phyloP scores from a whole-genome alignment of 1,140 invertebrate genomes.

The Ceratitis capitata region DNA sequence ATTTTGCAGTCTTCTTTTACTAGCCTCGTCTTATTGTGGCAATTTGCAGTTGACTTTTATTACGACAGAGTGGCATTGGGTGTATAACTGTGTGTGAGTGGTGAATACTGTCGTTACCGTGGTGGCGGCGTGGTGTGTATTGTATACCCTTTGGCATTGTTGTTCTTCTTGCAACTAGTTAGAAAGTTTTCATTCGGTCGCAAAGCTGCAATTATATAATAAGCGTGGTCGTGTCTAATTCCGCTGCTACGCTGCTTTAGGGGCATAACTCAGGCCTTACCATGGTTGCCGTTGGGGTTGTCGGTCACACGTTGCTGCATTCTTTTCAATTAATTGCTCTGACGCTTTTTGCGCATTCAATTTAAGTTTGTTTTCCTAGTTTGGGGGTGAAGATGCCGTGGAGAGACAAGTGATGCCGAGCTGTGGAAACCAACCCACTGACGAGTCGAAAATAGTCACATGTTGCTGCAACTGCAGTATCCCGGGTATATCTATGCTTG shows the following conservation, averaged over 20 bases:
- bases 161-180: no score
- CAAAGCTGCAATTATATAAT: constrained; percentile 8
- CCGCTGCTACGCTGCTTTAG: background rate
- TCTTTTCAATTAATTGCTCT: constrained; percentile 11
- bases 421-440: background rate
- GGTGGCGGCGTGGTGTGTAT: background rate
- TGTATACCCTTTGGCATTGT: background rate
- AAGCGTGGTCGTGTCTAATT: background rate
- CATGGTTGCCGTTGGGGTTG: background rate
- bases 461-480: no score
- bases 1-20: background rate
- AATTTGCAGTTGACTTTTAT: constrained; percentile 34
- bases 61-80: background rate
- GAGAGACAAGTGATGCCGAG: background rate
- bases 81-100: no score
- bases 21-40: constrained; percentile 14
- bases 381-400: background rate
- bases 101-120: no score
- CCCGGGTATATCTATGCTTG: no score
- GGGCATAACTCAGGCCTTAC: background rate
- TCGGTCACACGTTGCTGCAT: background rate
- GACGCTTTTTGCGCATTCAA: background rate
- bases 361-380: background rate
- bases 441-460: no score
- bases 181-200: background rate